These are phyloP conservation scores for Scaeva pyrastri DNA, from an alignment of 2,888 invertebrate species.

Conservation along the genomic window DNA sequence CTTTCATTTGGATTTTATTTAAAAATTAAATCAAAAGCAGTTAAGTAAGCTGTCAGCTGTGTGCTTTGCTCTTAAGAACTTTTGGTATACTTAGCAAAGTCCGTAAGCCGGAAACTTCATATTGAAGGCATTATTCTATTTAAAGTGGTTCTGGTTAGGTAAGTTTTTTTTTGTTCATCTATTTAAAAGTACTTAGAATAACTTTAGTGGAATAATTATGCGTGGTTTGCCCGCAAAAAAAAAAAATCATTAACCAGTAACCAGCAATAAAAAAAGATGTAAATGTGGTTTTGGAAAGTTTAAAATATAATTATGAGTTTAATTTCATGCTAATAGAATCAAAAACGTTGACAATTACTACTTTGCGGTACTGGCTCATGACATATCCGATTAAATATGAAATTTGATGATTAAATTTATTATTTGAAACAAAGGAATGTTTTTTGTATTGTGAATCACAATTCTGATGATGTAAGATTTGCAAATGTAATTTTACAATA, in stretches of 20 bases:
- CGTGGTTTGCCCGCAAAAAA: neutral
- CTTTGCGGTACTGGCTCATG: neutral
- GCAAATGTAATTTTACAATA: constrained; percentile 12
- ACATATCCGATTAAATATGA: neutral
- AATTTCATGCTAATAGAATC: constrained; percentile 32
- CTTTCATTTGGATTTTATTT: neutral
- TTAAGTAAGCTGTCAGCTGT: neutral
- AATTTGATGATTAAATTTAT: constrained; percentile 12
- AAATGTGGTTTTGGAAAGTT: constrained; percentile 48
- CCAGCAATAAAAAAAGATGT: neutral
- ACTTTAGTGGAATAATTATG: constrained; percentile 24
- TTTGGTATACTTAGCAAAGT: constrained; percentile 13
- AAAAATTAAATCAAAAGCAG: neutral
- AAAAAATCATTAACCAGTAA: neutral
- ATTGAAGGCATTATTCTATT: constrained; percentile 43
- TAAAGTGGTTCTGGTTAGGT: constrained; percentile 54
- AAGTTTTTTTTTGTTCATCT: constrained; percentile 28
- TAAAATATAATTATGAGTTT: constrained; percentile 43
- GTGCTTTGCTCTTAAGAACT: constrained; percentile 1
- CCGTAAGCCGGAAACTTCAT: constrained; percentile 66
- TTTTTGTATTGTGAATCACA: neutral
- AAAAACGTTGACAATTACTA: constrained; percentile 26
- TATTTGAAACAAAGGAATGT: neutral
- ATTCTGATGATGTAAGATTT: neutral
- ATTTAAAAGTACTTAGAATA: constrained; percentile 11